Conservation (phyloP, 2,113 vertebrate genomes). For the Mesembrinibis cayennensis region DNA sequence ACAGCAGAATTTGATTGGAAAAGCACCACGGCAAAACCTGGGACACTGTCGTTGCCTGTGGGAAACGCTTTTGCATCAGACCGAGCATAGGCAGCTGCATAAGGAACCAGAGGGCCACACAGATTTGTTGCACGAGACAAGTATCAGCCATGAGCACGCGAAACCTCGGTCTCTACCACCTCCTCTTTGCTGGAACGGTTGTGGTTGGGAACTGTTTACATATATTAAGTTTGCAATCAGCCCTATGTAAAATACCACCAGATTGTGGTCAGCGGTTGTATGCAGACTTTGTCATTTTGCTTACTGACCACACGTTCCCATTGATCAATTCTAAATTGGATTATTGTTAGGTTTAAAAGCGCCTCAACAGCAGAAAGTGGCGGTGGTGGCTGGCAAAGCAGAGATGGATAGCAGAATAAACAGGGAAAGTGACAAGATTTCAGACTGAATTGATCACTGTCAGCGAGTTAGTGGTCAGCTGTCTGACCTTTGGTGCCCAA, state of each 20-base stretch:
- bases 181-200: background rate
- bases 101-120: background rate
- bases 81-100: accelerated
- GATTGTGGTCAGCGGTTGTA: conserved; percentile 73
- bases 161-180: background rate
- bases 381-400: conserved; percentile 74
- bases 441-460: conserved; percentile 84
- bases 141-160: background rate
- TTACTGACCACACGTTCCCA: conserved; percentile 80
- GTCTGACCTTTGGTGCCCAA: conserved; percentile 82
- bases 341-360: conserved; percentile 87
- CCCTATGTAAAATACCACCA: background rate
- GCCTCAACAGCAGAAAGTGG: conserved; percentile 86
- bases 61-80: background rate
- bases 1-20: background rate
- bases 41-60: background rate
- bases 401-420: conserved; percentile 85
- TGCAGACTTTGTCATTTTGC: conserved; percentile 79
- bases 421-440: conserved; percentile 78
- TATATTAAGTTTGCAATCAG: conserved; percentile 19
- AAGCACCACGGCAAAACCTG: background rate
- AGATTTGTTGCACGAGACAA: background rate
- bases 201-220: background rate
- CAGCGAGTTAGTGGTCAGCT: conserved; percentile 81
- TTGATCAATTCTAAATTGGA: conserved; percentile 87